A percentile compares a stretch with the other conserved stretches of the same genome.
phyloP scores from a whole-genome alignment of 1,140 invertebrate species.

The Heliconius congener region DNA sequence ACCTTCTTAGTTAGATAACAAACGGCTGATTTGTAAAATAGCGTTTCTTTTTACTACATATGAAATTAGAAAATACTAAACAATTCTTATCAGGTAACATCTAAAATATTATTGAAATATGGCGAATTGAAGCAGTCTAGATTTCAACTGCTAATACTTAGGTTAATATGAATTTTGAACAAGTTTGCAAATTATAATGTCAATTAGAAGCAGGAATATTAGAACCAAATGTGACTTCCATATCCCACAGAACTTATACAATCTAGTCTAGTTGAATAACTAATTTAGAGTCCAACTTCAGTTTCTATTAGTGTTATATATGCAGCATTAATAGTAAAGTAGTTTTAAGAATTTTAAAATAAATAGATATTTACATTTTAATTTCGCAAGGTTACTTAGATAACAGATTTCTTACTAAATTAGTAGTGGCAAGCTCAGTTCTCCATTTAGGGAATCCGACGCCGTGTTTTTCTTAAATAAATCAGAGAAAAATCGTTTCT shows the following conservation, averaged over 20 bases:
- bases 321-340: neutral
- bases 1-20: too few species aligned
- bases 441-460: too few species aligned
- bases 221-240: conserved; percentile 7
- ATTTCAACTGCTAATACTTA: neutral
- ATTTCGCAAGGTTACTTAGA: too few species aligned
- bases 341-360: neutral
- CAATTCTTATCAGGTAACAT: neutral
- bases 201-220: conserved; percentile 10
- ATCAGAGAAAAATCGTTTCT: too few species aligned
- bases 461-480: too few species aligned
- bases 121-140: neutral
- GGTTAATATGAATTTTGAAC: conserved; percentile 11
- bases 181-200: conserved; percentile 14
- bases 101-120: neutral
- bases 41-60: too few species aligned
- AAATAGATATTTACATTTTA: neutral
- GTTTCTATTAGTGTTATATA: conserved; percentile 16
- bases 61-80: neutral
- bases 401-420: neutral
- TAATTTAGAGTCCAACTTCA: conserved; percentile 1
- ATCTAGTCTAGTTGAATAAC: conserved; percentile 17
- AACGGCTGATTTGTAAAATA: too few species aligned
- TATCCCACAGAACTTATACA: conserved; percentile 13
- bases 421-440: too few species aligned